Evolutionary conservation across 2,797 vertebrate species (phyloP).

Genomic region (Anguilla anguilla): DNA sequence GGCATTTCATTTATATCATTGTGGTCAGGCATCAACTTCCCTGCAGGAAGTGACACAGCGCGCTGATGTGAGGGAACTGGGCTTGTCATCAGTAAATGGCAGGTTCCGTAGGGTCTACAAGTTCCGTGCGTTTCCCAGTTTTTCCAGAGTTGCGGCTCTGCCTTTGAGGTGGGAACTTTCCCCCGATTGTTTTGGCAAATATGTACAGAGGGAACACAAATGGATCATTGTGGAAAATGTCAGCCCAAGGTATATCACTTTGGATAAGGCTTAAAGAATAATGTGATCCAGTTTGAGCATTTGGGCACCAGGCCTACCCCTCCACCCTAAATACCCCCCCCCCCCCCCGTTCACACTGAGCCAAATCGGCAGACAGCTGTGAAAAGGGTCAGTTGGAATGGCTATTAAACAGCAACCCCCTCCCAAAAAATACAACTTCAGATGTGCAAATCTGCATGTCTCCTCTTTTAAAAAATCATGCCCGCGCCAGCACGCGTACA

Average conservation of each 20-base stretch:
- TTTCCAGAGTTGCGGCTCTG: neutral
- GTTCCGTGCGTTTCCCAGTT: neutral
- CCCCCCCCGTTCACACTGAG: neutral
- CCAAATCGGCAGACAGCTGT: neutral
- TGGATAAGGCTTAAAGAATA: neutral
- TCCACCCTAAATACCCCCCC: neutral
- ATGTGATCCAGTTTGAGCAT: neutral
- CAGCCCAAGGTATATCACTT: neutral
- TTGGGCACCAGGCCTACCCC: neutral
- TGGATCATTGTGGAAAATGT: neutral
- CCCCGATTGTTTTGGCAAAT: slow-evolving; percentile 1
- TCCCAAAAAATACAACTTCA: neutral
- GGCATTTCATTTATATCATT: neutral
- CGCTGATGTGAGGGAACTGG: neutral
- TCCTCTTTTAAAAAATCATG: neutral
- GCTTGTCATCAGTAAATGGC: neutral
- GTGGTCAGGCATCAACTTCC: neutral
- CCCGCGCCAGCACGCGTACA: slow-evolving; percentile 48
- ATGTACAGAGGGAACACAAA: neutral
- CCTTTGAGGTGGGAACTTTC: neutral
- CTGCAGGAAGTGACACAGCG: neutral
- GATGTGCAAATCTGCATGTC: neutral
- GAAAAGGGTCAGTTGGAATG: neutral
- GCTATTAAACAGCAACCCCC: neutral
- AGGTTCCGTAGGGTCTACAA: neutral